Base-by-base conservation (phyloP, 1,140 invertebrate genomes). In the Pseudoatta argentina region DNA sequence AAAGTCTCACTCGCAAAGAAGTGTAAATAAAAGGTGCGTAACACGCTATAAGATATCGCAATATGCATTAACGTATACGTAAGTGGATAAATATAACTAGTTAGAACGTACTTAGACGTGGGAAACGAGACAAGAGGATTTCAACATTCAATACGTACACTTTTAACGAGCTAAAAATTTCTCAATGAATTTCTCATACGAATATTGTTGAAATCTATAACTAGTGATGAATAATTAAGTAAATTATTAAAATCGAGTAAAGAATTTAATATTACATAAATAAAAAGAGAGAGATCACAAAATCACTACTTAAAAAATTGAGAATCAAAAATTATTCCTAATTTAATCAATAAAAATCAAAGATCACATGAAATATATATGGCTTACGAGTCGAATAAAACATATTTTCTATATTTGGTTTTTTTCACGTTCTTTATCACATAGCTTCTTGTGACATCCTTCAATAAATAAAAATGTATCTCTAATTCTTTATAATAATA, bases 11-110 rank as follows among this genome's bases (percentile, higher is more conserved):
- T 30, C 6, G 3, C 2, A 30, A 30, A 78, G 12, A 51, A 66
- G 18, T 21, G 59, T 12, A 66, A 78, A 66, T 66, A 66, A 66
- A 78, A 51, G 24, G 0, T 66, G 14, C 5, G 8, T 21, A 44
- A 78, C 14, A n/a, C 3, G 7, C 4, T 8, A 6, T 12, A 71
- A 57, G 10, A 44, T 21, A 69, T 39, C 10, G 21, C 4, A 14
- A 51, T 34, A 59, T 44, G 27, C 18, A 0, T 27, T 39, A 34
- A 59, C 24, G 14, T 30, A 81, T 57, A 16, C 5, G 5, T 57
- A 59, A 69, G 8, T 51, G 12, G 18, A 30, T 30, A 81, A 81
- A 81, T 3, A 44, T 71, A 81, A 18, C 64, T 30, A 30, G 3
- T 30, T 71, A 24, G 1, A 24, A 24, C 24, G 1, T 1, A 57